A percentile compares a stretch with the other conserved stretches of the same genome.
phyloP scores from a whole-genome alignment of 2,797 vertebrate genomes.

The Brachyrhaphis roseni region DNA sequence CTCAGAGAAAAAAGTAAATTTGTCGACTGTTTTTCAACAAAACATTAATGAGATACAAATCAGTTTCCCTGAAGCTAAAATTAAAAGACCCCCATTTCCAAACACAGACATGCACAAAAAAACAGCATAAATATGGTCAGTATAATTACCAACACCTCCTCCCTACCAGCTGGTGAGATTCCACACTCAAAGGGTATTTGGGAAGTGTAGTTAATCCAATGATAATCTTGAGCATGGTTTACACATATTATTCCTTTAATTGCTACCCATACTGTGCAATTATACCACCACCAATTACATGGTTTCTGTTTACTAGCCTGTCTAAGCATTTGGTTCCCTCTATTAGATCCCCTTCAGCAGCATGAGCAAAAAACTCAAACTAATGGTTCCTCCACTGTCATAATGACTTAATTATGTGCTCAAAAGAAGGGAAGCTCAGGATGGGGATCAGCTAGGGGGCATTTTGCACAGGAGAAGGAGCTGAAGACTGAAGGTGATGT shows the following conservation, averaged over 20 bases:
- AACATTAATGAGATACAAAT: slow-evolving; percentile 50
- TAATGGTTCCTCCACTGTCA: slow-evolving; percentile 51
- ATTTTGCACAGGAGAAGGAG: slow-evolving; percentile 11
- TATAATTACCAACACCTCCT: slow-evolving; percentile 66
- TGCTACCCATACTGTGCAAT: slow-evolving; percentile 63
- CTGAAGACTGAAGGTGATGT: slow-evolving; percentile 22
- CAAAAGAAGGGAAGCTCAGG: slow-evolving; percentile 20
- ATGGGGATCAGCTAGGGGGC: slow-evolving; percentile 25
- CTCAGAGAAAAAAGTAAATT: slow-evolving; percentile 38
- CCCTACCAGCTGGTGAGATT: slow-evolving; percentile 69
- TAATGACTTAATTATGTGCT: slow-evolving; percentile 70
- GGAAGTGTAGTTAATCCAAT: slow-evolving; percentile 79
- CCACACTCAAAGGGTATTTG: slow-evolving; percentile 70
- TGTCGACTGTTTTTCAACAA: slow-evolving; percentile 18
- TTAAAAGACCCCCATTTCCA: slow-evolving; percentile 24
- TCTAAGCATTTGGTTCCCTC: slow-evolving; percentile 58
- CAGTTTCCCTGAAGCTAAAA: slow-evolving; percentile 48
- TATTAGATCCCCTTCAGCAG: slow-evolving; percentile 63
- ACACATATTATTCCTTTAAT: slow-evolving; percentile 77
- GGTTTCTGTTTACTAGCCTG: slow-evolving; percentile 64
- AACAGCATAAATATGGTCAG: slow-evolving; percentile 42
- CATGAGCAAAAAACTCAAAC: slow-evolving; percentile 23
- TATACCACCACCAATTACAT: slow-evolving; percentile 71
- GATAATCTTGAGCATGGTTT: slow-evolving; percentile 74
- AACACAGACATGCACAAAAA: slow-evolving; percentile 21